Percentiles rank a stretch among this genome's conserved stretches.
Evolutionary conservation across 1,140 invertebrate species (phyloP).

Genomic region (Mercenaria mercenaria): DNA sequence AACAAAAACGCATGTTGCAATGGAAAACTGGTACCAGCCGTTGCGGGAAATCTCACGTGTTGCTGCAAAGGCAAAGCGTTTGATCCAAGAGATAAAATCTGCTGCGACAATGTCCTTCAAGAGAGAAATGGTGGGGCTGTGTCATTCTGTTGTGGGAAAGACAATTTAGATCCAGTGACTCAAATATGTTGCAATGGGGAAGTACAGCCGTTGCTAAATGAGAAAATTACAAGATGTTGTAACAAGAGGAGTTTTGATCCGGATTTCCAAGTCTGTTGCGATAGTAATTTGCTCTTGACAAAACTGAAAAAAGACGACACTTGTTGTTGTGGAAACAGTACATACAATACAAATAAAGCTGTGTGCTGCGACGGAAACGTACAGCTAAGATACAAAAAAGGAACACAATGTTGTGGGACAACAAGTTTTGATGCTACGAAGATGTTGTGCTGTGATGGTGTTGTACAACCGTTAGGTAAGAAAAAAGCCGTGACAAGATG

Average conservation of each 20-base stretch:
- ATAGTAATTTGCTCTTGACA: not conserved
- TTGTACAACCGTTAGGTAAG: not conserved
- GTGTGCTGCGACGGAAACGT: conserved; percentile 13
- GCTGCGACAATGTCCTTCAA: conserved; percentile 1
- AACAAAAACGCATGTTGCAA: conserved; percentile 27
- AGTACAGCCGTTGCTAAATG: not conserved
- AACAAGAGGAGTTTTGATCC: conserved; percentile 29
- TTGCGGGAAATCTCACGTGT: conserved; percentile 38
- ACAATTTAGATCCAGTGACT: conserved; percentile 1
- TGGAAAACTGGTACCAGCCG: conserved; percentile 31
- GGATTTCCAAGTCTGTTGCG: conserved; percentile 22
- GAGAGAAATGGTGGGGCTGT: conserved; percentile 19
- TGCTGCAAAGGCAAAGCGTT: conserved; percentile 21
- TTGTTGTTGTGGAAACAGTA: conserved; percentile 36
- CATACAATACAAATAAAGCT: conserved; percentile 12
- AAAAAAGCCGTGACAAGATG: conserved; percentile 5
- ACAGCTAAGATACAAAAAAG: conserved; percentile 19
- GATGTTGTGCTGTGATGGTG: conserved; percentile 35
- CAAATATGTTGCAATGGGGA: conserved; percentile 34
- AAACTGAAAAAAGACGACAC: conserved; percentile 12
- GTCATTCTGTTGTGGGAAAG: conserved; percentile 16
- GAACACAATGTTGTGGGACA: conserved; percentile 37
- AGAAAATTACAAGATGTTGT: conserved; percentile 34
- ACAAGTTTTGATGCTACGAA: conserved; percentile 41
- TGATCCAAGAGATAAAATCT: conserved; percentile 2